Percentiles rank a stretch among this genome's conserved stretches.
Conservation (phyloP, 2,888 invertebrate genomes). For the Steinernema carpocapsae region DNA sequence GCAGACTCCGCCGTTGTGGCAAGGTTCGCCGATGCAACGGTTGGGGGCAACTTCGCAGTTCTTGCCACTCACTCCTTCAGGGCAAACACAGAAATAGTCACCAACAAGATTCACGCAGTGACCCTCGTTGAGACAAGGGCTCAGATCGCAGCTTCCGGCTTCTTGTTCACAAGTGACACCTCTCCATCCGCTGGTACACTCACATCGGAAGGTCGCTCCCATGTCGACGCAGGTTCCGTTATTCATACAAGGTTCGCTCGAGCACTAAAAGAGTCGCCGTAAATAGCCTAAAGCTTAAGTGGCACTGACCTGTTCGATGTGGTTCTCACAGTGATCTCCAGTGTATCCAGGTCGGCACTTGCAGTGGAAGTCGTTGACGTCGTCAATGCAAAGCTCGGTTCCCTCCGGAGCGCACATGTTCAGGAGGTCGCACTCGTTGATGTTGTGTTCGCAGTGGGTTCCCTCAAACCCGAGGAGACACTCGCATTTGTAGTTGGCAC, state of each 20-base stretch:
- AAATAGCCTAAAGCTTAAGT: too few species aligned
- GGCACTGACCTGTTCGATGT: slow-evolving; percentile 51
- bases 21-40: slow-evolving; percentile 88
- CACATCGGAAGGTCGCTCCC: slow-evolving; percentile 85
- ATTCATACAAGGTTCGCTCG: slow-evolving; percentile 86
- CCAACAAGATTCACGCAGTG: slow-evolving; percentile 83
- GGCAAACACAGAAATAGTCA: slow-evolving; percentile 82
- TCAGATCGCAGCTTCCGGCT: slow-evolving; percentile 83
- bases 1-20: slow-evolving; percentile 93
- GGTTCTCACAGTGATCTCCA: slow-evolving; percentile 82
- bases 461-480: slow-evolving; percentile 92
- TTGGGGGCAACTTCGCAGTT: slow-evolving; percentile 95
- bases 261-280: slow-evolving; percentile 72
- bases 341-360: slow-evolving; percentile 86
- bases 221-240: slow-evolving; percentile 70
- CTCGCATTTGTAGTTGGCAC: slow-evolving; percentile 84
- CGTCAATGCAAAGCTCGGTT: slow-evolving; percentile 85
- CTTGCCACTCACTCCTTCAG: slow-evolving; percentile 84
- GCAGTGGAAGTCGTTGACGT: slow-evolving; percentile 76
- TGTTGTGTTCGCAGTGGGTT: slow-evolving; percentile 82
- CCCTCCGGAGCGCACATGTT: slow-evolving; percentile 74
- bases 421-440: slow-evolving; percentile 82
- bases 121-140: slow-evolving; percentile 92
- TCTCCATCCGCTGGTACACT: slow-evolving; percentile 75
- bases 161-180: slow-evolving; percentile 79